These are phyloP conservation scores for Columbina picui DNA, from an alignment of 2,113 vertebrate genomes.

Conservation along the genomic window DNA sequence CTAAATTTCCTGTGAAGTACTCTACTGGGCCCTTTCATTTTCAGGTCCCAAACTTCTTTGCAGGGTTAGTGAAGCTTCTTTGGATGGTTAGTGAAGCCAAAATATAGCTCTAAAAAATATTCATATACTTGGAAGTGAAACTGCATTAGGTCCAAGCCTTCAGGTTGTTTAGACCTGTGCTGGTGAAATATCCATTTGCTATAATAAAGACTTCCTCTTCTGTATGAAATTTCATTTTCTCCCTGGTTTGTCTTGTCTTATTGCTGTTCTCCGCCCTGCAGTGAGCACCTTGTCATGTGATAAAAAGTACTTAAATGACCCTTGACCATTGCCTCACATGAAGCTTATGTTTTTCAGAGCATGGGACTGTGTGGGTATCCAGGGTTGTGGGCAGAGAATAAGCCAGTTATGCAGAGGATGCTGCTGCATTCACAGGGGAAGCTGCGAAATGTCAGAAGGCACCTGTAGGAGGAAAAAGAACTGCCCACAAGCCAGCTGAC, in stretches of 20 bases:
- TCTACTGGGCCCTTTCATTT: not conserved
- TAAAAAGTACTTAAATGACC: not conserved
- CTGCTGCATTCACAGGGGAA: not conserved
- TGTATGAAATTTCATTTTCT: not conserved
- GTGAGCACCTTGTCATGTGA: not conserved
- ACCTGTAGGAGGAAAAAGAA: not conserved
- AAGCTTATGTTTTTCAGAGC: not conserved
- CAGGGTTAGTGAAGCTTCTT: not conserved
- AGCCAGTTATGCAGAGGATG: accelerated
- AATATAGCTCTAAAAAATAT: not conserved
- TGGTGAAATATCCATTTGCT: not conserved
- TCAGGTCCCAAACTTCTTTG: not conserved
- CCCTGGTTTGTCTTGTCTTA: not conserved
- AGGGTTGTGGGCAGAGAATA: not conserved
- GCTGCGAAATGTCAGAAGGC: not conserved
- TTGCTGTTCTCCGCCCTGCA: not conserved
- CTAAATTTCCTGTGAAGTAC: not conserved
- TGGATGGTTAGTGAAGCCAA: not conserved
- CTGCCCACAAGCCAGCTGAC: not conserved
- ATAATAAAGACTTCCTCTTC: not conserved
- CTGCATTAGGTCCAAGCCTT: not conserved
- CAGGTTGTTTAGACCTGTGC: not conserved
- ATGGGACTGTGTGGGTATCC: accelerated
- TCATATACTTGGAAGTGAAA: not conserved
- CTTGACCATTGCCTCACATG: not conserved